phyloP scores from a whole-genome alignment of 2,113 vertebrate species.

The Marmota flaviventris region DNA sequence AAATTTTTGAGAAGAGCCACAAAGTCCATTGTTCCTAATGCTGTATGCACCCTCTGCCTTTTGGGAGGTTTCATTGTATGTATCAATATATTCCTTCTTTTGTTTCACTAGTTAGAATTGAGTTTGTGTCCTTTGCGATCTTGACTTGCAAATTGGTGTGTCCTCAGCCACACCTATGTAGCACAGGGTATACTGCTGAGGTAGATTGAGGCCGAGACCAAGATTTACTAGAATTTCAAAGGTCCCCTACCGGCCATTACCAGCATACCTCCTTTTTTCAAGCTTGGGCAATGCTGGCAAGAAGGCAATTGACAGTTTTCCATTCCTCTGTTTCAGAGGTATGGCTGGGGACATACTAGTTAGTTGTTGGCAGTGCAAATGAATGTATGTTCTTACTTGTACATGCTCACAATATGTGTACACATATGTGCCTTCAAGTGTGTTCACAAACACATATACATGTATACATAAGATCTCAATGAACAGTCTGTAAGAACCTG shows the following conservation, averaged over 20 bases:
- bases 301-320: neutral
- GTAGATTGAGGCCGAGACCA: neutral
- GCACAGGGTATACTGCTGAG: neutral
- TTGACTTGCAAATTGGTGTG: neutral
- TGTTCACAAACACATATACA: neutral
- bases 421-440: neutral
- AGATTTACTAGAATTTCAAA: neutral
- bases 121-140: neutral
- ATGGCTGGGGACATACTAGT: neutral
- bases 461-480: neutral
- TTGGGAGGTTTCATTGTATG: neutral
- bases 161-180: neutral
- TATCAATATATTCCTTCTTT: neutral
- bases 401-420: neutral
- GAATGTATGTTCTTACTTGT: neutral
- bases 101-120: neutral
- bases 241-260: neutral
- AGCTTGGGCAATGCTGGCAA: constrained; percentile 1
- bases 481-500: neutral
- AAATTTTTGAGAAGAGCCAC: neutral
- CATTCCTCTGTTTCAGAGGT: neutral
- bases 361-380: neutral
- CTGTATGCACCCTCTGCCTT: neutral
- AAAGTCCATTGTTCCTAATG: neutral
- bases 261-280: neutral